Evolutionary conservation across 2,797 vertebrate genomes (phyloP).

Genomic region (Glossophaga mutica): DNA sequence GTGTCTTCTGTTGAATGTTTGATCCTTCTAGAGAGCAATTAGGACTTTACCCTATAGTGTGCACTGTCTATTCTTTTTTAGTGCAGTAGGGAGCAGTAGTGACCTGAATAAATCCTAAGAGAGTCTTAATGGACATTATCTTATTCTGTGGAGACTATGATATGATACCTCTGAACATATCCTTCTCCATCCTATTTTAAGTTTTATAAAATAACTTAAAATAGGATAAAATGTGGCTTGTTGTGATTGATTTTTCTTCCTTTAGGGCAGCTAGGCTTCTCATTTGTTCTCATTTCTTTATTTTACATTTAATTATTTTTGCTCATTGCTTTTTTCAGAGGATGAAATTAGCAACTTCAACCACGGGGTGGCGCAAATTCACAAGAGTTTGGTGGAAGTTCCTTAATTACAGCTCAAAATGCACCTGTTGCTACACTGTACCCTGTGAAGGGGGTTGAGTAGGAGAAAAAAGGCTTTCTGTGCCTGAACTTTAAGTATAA

Average conservation of each 20-base stretch:
- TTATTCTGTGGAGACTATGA: background rate
- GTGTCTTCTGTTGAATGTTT: background rate
- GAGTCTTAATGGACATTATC: background rate
- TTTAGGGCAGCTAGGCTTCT: background rate
- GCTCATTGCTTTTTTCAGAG: background rate
- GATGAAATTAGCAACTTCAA: background rate
- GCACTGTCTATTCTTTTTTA: background rate
- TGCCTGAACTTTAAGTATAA: background rate
- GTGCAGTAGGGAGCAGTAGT: background rate
- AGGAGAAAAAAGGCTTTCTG: background rate
- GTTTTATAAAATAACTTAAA: background rate
- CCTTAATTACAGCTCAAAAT: background rate
- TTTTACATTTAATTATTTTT: background rate
- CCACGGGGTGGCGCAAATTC: conserved; percentile 52
- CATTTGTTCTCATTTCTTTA: background rate
- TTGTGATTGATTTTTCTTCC: background rate
- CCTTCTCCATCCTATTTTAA: background rate
- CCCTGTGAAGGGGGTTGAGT: background rate
- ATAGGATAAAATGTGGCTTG: background rate
- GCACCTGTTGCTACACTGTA: background rate
- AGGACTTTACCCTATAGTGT: background rate
- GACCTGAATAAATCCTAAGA: background rate
- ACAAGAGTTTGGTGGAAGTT: background rate
- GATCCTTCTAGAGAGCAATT: background rate
- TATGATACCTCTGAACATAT: background rate